Evolutionary conservation across 2,797 vertebrate genomes (phyloP), one percentile per base, ranked within the genome.

Genomic region (Cephalopachus bancanus): DNA sequence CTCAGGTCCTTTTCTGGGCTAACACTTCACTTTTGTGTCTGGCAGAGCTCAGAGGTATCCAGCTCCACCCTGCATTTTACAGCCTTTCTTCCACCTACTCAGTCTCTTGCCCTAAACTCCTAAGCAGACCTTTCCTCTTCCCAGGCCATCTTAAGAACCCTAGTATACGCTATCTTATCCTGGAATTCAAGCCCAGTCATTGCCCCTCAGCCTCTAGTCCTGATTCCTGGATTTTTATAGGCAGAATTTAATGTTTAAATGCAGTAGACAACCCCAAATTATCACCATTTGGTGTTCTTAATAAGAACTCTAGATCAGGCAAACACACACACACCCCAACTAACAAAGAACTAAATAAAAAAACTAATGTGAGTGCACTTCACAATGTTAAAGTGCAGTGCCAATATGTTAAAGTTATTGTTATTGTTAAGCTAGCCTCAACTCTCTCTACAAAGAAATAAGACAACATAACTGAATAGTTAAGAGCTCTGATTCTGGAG

Each of bases 211-310:
- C 75, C 33, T 91, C 44, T 91, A 83, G 30, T 74, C 14, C 26
- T 15, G 75, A 81, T 88, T 75, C 91, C 91, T 79, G 83, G 11
- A 91, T n/a, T 86, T 93, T 96, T 89, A 95, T 49, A 85, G 33
- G 69, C 37, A 85, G 30, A 62, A 85, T 91, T 97, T 93, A 60
- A 80, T 64, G 88, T 92, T 81, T 71, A 15, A 96, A 83, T 57
- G 57, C 22, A 89, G 19, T 60, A 89, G 67, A 65, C 33, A 96
- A 75, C 26, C 12, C 57, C 26, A 94, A 90, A 93, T 95, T 74
- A 89, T 81, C 72, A 87, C 44, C 88, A 95, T 92, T 86, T 88
- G 85, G 81, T 91, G n/a, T 92, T 83, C 37, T 80, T 96, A 80
- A n/a, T 83, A 81, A 87, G 89, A 60, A 24, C 15, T 51, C 62